These are phyloP conservation scores for Chionoecetes opilio DNA, from an alignment of 1,140 invertebrate species.

Conservation along the genomic window DNA sequence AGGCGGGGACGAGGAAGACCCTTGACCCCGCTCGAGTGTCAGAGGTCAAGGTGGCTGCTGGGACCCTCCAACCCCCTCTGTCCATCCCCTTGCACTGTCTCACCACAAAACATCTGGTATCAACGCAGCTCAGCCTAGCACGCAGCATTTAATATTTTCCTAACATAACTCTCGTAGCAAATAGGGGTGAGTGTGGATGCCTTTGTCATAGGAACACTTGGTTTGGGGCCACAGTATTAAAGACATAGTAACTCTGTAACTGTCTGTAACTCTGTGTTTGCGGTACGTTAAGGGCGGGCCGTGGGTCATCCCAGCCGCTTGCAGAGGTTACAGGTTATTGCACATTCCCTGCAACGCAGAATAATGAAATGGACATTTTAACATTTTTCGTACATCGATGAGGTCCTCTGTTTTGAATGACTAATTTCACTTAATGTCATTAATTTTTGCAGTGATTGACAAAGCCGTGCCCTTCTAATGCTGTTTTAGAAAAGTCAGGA, in stretches of 20 bases:
- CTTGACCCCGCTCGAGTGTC: conserved; percentile 1
- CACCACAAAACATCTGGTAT: not conserved
- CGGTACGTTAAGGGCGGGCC: not conserved
- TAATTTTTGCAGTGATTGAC: not conserved
- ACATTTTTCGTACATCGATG: not conserved
- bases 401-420: conserved; percentile 29
- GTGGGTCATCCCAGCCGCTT: not conserved
- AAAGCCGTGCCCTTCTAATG: conserved; percentile 27
- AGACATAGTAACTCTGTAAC: too few species aligned
- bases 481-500: conserved; percentile 9
- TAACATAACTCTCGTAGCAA: not conserved
- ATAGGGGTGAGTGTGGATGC: not conserved
- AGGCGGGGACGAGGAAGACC: not conserved
- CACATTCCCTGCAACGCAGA: not conserved
- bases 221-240: too few species aligned
- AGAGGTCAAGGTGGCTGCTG: not conserved
- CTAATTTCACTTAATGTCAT: conserved; percentile 30
- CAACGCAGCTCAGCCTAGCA: not conserved
- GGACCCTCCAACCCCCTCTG: not conserved
- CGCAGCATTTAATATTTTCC: not conserved
- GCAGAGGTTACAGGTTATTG: not conserved
- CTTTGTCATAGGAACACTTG: not conserved
- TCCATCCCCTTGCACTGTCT: not conserved
- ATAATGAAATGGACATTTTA: not conserved
- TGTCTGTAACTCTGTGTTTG: too few species aligned